Evolutionary conservation across 2,797 vertebrate genomes (phyloP).

Genomic region (Chiloscyllium punctatum): DNA sequence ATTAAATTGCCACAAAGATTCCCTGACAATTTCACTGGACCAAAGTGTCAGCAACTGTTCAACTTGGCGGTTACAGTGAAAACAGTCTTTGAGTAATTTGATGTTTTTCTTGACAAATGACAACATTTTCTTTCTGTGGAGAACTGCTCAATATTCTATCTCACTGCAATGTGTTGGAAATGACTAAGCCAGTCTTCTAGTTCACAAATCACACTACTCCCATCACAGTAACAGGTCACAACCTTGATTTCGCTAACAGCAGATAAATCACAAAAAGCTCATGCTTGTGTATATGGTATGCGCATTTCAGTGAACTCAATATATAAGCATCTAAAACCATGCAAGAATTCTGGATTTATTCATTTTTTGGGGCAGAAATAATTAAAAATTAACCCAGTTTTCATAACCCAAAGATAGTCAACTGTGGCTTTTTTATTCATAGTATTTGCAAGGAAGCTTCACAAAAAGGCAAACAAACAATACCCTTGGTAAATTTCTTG

Average conservation of each 20-base stretch:
- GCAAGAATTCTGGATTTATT: neutral
- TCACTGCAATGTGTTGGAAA: neutral
- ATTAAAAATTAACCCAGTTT: neutral
- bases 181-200: neutral
- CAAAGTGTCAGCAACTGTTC: neutral
- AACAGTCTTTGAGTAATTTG: neutral
- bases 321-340: neutral
- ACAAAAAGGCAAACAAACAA: neutral
- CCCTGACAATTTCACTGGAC: neutral
- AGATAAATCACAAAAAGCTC: neutral
- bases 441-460: neutral
- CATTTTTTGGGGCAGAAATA: neutral
- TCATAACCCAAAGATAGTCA: neutral
- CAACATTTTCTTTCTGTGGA: neutral
- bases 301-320: neutral
- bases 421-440: neutral
- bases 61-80: neutral
- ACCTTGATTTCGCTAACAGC: neutral
- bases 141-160: neutral
- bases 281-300: neutral
- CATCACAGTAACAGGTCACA: neutral
- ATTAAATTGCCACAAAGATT: neutral
- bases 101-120: neutral
- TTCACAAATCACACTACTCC: neutral
- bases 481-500: neutral